Evolutionary conservation across 2,797 vertebrate genomes (phyloP).

Genomic region (Ptychobarbus kaznakovi): DNA sequence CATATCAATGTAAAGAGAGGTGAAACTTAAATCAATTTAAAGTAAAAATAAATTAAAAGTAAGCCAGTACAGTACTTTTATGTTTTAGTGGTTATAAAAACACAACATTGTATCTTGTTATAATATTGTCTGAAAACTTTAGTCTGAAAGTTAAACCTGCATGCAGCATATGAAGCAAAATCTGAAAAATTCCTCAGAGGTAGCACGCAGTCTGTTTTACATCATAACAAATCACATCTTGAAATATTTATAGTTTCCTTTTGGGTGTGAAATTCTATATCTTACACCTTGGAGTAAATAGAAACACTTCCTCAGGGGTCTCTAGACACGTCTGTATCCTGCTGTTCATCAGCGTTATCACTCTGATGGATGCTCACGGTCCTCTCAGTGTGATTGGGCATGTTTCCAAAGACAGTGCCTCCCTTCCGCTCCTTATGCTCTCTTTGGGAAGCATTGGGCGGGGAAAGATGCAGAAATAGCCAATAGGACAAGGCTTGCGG

Average conservation of each 20-base stretch:
- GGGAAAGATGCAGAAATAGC: background rate
- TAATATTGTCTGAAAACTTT: conserved; percentile 4
- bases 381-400: conserved; percentile 68
- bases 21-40: background rate
- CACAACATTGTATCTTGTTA: background rate
- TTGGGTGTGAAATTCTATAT: conserved; percentile 30
- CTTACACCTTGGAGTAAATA: conserved; percentile 38
- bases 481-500: conserved; percentile 4
- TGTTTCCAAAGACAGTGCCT: conserved; percentile 71
- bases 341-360: conserved; percentile 69
- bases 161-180: background rate
- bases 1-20: too few species aligned
- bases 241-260: conserved; percentile 52
- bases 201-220: conserved; percentile 33
- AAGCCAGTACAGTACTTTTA: background rate
- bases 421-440: conserved; percentile 47
- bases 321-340: conserved; percentile 30
- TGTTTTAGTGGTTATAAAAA: background rate
- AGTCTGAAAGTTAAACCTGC: background rate
- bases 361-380: conserved; percentile 70
- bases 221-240: conserved; percentile 46
- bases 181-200: conserved; percentile 3
- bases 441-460: conserved; percentile 67
- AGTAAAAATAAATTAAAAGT: background rate
- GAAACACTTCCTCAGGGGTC: conserved; percentile 41